Conservation (phyloP, 1,140 invertebrate genomes). For the Calliopsis andreniformis region DNA sequence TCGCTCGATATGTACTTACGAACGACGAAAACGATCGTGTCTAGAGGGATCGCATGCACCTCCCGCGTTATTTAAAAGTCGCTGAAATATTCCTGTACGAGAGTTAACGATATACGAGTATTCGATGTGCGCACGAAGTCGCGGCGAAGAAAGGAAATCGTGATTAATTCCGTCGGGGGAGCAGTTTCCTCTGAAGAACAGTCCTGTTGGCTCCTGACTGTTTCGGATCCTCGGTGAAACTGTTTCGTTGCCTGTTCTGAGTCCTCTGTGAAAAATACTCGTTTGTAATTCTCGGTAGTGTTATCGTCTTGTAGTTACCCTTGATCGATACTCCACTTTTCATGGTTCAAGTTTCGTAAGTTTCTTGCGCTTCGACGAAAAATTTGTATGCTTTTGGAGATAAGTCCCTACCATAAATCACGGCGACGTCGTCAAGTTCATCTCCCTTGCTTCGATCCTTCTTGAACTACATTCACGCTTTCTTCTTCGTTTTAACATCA, state of each 20-base stretch:
- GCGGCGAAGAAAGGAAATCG: conserved; percentile 40
- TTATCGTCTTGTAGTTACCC: conserved; percentile 59
- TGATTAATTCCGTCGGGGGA: conserved; percentile 58
- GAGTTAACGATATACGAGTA: conserved; percentile 32
- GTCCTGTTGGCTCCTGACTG: conserved; percentile 25
- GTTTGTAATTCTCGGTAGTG: conserved; percentile 42
- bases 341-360: conserved; percentile 61
- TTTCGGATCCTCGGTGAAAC: conserved; percentile 1
- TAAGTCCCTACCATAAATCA: conserved; percentile 70
- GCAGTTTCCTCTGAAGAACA: conserved; percentile 56
- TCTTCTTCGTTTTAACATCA: conserved; percentile 1
- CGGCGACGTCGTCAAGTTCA: conserved; percentile 60
- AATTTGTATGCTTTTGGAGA: conserved; percentile 65
- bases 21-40: conserved; percentile 23
- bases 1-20: not conserved
- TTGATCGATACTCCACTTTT: conserved; percentile 53
- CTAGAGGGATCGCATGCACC: not conserved
- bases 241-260: conserved; percentile 23
- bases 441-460: conserved; percentile 51
- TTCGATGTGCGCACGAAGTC: conserved; percentile 31
- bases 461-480: conserved; percentile 50
- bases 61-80: not conserved
- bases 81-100: conserved; percentile 12
- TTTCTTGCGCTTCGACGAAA: conserved; percentile 57
- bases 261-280: no score